Base-by-base conservation (phyloP, 2,888 invertebrate genomes). In the Mimachlamys varia region DNA sequence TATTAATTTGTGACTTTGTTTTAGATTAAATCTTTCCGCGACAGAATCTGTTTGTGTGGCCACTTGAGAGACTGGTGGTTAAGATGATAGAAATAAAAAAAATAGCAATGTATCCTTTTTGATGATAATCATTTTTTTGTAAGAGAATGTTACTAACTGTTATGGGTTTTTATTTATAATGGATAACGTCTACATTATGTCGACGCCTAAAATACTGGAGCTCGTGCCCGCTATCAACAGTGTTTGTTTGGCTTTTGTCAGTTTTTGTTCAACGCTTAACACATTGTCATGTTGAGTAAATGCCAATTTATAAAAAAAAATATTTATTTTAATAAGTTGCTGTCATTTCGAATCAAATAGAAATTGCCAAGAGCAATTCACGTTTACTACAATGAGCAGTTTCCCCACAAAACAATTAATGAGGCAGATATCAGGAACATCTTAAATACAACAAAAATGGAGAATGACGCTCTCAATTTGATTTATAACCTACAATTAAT, bases 321-420 rank as follows among this genome's bases (percentile, higher is more conserved):
- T 76, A 76, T 76, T 27, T 76, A 76, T 76, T 76, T 76, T 76
- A 76, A 76, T 76, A 76, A 76, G 76, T 76, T 76, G 27, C 76
- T 76, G 76, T 76, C 76, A 76, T 76, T 76, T 76, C 76, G 33
- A 76, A 76, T 76, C 76, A 76, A 76, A 76, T 15, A 27, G 76
- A 76, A 76, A 76, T 27, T 7, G 13, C 27, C 76, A 76, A 33
- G 76, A 76, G 76, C 76, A 33, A 22, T 62, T 76, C 76, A 7
- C 27, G 15, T 1, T 7, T 12, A 76, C 7, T 15, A 76, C 76
- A 76, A 76, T 76, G 15, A 27, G 17, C 33, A 76, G 19, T 33
- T 27, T 33, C 33, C 19, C 33, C 10, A 76, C 33, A 33, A 22
- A 27, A 76, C 76, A 76, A 33, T 76, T 33, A 76, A 33, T 76